Conservation (phyloP, 1,140 invertebrate species). For the Propsilocerus akamusi region DNA sequence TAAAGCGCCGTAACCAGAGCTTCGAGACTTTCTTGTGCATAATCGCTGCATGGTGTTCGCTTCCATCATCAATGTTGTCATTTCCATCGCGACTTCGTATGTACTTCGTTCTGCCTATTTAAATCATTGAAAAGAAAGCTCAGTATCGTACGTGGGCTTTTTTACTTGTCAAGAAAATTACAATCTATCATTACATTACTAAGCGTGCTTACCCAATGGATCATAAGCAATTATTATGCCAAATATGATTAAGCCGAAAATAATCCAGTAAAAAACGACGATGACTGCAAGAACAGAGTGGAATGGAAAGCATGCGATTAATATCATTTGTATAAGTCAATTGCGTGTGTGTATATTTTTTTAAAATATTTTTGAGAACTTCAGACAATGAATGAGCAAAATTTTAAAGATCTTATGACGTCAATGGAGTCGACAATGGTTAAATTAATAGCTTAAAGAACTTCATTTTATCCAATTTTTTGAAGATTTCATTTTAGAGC, state of each 20-base stretch:
- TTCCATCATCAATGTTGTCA: conserved; percentile 28
- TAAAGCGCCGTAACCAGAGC: conserved; percentile 50
- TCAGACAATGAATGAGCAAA: no score
- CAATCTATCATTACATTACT: no score
- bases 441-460: no score
- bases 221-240: conserved; percentile 63
- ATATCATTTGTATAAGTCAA: no score
- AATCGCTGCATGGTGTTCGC: conserved; percentile 34
- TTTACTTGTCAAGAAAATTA: neutral
- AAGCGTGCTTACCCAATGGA: conserved; percentile 36
- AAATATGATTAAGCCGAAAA: conserved; percentile 51
- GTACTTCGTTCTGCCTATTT: conserved; percentile 28
- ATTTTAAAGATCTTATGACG: no score
- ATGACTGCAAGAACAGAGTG: conserved; percentile 32
- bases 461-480: no score
- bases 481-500: no score
- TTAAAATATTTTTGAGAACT: no score
- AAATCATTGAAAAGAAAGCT: neutral
- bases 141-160: no score
- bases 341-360: no score
- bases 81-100: conserved; percentile 11
- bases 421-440: no score
- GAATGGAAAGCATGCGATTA: no score
- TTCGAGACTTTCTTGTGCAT: conserved; percentile 32
- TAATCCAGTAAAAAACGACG: conserved; percentile 62